These are phyloP conservation scores for Amia ocellicauda DNA, from an alignment of 2,113 vertebrate species.

Conservation along the genomic window DNA sequence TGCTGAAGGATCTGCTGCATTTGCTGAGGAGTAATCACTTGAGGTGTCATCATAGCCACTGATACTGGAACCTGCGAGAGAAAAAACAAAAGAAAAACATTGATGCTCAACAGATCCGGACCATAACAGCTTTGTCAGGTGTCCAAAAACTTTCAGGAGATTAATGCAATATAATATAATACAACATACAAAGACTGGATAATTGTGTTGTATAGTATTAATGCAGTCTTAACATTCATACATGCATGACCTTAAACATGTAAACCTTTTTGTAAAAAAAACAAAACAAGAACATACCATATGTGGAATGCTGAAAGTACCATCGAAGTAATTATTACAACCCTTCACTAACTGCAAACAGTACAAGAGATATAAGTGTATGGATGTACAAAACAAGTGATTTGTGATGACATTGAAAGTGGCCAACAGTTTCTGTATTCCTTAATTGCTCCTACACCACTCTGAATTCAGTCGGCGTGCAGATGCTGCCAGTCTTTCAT, in stretches of 20 bases:
- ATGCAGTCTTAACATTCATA: too few species aligned
- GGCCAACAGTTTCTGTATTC: slow-evolving; percentile 44
- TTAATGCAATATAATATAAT: too few species aligned
- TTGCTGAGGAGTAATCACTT: slow-evolving; percentile 99
- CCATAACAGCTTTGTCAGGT: too few species aligned
- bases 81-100: slow-evolving; percentile 28
- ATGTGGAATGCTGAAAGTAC: slow-evolving; percentile 22
- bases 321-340: background rate
- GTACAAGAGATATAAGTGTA: slow-evolving; percentile 51
- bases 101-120: too few species aligned
- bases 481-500: slow-evolving; percentile 80
- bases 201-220: too few species aligned
- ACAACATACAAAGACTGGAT: too few species aligned
- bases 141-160: too few species aligned
- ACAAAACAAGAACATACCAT: background rate
- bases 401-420: slow-evolving; percentile 63
- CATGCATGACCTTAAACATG: background rate
- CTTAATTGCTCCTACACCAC: slow-evolving; percentile 64
- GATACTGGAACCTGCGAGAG: slow-evolving; percentile 87
- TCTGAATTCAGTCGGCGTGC: slow-evolving; percentile 67
- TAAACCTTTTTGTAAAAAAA: background rate
- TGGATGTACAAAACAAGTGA: slow-evolving; percentile 56
- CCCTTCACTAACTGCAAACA: slow-evolving; percentile 34
- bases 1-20: slow-evolving; percentile 99
- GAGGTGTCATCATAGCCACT: slow-evolving; percentile 99